Evolutionary conservation across 2,797 vertebrate genomes (phyloP).

Genomic region (Amazona finschi): DNA sequence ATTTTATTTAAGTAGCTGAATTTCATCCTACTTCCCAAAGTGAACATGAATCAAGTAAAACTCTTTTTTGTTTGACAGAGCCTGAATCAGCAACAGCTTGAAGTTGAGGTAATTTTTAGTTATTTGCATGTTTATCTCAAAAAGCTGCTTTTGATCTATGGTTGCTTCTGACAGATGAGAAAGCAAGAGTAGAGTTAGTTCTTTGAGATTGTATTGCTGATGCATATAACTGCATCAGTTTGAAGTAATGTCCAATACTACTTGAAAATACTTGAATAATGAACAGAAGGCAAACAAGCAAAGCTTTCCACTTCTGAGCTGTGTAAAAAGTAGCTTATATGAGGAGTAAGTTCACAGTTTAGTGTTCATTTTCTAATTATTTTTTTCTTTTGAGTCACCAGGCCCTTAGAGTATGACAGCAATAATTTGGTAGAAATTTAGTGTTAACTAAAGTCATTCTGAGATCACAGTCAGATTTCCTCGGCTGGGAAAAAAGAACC

Average conservation of each 20-base stretch:
- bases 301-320: neutral
- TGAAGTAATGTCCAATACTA: neutral
- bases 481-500: neutral
- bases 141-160: neutral
- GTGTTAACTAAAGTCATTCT: neutral
- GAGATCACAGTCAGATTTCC: neutral
- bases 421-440: neutral
- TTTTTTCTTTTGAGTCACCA: neutral
- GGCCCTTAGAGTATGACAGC: neutral
- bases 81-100: neutral
- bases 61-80: neutral
- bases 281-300: neutral
- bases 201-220: neutral
- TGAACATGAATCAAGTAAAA: neutral
- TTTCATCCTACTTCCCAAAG: neutral
- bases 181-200: neutral
- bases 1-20: neutral
- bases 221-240: neutral
- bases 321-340: neutral
- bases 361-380: neutral
- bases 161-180: neutral
- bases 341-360: neutral
- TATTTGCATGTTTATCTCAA: neutral
- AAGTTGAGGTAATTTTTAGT: neutral
- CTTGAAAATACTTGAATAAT: neutral